Percentiles rank a stretch among this genome's conserved stretches.
Evolutionary conservation across 2,113 vertebrate genomes (phyloP).

Genomic region (Ornithorhynchus anatinus): DNA sequence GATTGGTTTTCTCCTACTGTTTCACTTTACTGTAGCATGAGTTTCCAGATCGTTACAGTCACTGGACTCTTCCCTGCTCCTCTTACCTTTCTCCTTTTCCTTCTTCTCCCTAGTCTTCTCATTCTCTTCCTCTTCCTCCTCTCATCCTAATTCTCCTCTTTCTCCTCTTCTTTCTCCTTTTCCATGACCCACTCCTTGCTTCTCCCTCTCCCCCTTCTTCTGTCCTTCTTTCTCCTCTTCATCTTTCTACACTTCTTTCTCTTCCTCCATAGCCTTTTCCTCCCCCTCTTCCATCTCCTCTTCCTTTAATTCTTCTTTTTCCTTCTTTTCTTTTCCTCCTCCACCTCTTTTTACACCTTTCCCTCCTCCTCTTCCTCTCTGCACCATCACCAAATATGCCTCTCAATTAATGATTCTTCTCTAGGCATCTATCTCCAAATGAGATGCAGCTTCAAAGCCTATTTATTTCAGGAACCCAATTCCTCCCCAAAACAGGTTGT

Average conservation of each 20-base stretch:
- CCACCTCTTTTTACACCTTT: too few species aligned
- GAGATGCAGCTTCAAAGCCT: too few species aligned
- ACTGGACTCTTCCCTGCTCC: not conserved
- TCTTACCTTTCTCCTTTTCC: not conserved
- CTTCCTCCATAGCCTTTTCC: not conserved
- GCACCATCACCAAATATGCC: too few species aligned
- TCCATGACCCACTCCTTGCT: too few species aligned
- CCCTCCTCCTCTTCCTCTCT: too few species aligned
- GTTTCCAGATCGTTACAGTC: not conserved
- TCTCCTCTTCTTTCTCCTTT: not conserved
- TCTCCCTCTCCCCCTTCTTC: not conserved
- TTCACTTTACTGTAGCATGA: not conserved
- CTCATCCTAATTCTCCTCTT: not conserved
- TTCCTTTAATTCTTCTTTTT: too few species aligned
- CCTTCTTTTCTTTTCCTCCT: too few species aligned
- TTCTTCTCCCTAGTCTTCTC: not conserved
- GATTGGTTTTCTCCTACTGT: not conserved
- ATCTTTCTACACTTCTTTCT: too few species aligned
- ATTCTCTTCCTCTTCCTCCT: not conserved
- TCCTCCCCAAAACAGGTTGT: too few species aligned
- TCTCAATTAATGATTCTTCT: too few species aligned
- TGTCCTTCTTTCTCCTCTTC: not conserved
- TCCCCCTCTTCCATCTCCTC: not conserved
- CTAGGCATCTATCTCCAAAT: too few species aligned
- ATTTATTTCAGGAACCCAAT: too few species aligned